phyloP scores from a whole-genome alignment of 2,888 invertebrate species.

The Drosophila mimetica region DNA sequence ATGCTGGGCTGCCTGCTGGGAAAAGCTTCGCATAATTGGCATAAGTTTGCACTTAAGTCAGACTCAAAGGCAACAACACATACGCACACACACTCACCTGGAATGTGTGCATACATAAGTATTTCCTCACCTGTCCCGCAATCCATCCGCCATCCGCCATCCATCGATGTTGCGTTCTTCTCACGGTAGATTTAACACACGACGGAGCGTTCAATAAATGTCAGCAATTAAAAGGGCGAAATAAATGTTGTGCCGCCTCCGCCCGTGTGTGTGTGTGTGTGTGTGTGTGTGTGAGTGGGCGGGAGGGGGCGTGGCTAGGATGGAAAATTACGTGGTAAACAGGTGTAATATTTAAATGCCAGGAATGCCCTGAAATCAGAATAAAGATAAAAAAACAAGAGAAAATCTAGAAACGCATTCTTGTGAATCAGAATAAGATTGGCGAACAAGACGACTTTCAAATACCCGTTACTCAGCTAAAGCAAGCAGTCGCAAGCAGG shows the following conservation, averaged over 20 bases:
- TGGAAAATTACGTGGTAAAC: conserved; percentile 32
- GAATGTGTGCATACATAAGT: conserved; percentile 7
- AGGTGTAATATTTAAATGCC: conserved; percentile 43
- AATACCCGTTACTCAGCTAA: no score
- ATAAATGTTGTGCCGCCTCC: conserved; percentile 50
- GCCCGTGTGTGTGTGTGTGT: conserved; percentile 2
- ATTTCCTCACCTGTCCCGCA: conserved; percentile 13
- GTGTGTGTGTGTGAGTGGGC: not conserved
- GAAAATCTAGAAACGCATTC: not conserved
- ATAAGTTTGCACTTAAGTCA: conserved; percentile 77
- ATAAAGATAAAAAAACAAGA: not conserved
- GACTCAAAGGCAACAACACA: conserved; percentile 43
- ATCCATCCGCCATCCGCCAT: not conserved
- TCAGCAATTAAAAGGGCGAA: conserved; percentile 74
- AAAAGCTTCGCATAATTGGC: conserved; percentile 69
- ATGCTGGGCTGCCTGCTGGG: conserved; percentile 27
- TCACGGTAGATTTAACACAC: conserved; percentile 71
- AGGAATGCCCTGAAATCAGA: conserved; percentile 4
- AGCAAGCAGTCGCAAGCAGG: no score
- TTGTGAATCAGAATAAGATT: not conserved
- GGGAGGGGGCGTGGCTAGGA: conserved; percentile 29
- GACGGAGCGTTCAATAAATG: conserved; percentile 67
- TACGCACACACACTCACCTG: not conserved
- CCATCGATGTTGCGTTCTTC: conserved; percentile 21
- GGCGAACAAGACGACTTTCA: no score